Evolutionary conservation across 2,797 vertebrate genomes (phyloP).

Genomic region (Pseudocheirus occidentalis): DNA sequence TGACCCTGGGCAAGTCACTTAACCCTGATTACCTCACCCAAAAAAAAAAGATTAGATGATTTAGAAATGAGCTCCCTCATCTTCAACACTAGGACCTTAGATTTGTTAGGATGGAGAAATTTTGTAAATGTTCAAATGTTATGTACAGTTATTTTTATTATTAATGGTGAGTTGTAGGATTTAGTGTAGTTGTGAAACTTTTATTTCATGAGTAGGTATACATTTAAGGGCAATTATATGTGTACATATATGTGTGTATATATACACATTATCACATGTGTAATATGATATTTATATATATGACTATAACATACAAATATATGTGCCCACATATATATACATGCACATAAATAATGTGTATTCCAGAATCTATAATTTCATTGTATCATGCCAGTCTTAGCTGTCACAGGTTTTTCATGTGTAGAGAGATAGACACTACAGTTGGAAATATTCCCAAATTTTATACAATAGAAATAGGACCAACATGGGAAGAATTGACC

Average conservation of each 20-base stretch:
- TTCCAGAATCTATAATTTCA: background rate
- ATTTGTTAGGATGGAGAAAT: background rate
- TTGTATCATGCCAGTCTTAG: background rate
- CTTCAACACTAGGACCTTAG: background rate
- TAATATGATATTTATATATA: background rate
- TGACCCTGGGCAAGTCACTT: too few relatives aligned
- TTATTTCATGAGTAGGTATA: background rate
- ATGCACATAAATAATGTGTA: background rate
- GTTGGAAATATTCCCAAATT: background rate
- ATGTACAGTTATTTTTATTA: background rate
- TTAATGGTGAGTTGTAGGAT: background rate
- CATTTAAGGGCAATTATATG: background rate
- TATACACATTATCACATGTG: background rate
- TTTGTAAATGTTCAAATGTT: background rate
- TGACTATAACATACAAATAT: background rate
- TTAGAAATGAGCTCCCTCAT: background rate
- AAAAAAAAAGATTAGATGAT: background rate
- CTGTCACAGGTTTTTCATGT: background rate
- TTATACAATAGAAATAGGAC: background rate
- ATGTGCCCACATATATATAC: background rate
- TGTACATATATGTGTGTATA: background rate
- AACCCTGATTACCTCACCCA: too few relatives aligned
- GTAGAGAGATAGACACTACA: constrained; percentile 6
- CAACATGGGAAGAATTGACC: background rate
- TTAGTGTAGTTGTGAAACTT: background rate